These are phyloP conservation scores for Maniola jurtina DNA, from an alignment of 1,140 invertebrate species.

Conservation along the genomic window DNA sequence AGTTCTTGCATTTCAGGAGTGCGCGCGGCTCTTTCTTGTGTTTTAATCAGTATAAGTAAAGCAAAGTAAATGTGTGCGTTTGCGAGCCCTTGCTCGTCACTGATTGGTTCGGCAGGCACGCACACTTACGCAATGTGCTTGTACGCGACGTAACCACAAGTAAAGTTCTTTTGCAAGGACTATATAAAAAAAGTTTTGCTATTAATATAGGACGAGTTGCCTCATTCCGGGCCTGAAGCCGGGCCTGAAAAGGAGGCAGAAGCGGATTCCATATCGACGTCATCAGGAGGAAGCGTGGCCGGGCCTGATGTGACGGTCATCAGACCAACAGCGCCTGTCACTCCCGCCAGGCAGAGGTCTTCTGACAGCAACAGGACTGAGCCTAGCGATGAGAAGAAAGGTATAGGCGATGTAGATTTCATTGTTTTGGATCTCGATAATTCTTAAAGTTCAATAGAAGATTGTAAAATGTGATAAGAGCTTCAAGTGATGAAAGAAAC, in stretches of 20 bases:
- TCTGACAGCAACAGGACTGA: constrained; percentile 71
- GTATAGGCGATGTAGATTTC: constrained; percentile 29
- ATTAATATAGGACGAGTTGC: constrained; percentile 54
- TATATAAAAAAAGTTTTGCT: not conserved
- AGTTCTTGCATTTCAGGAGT: too few species aligned
- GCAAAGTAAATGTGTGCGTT: too few species aligned
- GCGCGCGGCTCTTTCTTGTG: too few species aligned
- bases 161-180: too few species aligned
- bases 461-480: not conserved
- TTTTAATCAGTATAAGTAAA: too few species aligned
- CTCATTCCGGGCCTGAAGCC: constrained; percentile 58
- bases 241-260: constrained; percentile 55
- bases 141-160: too few species aligned
- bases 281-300: constrained; percentile 61
- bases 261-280: constrained; percentile 61
- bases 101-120: too few species aligned
- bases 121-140: too few species aligned
- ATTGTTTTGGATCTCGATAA: not conserved
- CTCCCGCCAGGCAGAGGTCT: constrained; percentile 60
- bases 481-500: not conserved
- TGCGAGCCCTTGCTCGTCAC: too few species aligned
- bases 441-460: not conserved
- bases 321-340: constrained; percentile 46
- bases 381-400: constrained; percentile 72
- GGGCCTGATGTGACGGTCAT: constrained; percentile 65